A percentile compares a stretch with the other conserved stretches of the same genome.
phyloP scores from a whole-genome alignment of 2,797 vertebrate genomes.

The Myotis daubentonii region DNA sequence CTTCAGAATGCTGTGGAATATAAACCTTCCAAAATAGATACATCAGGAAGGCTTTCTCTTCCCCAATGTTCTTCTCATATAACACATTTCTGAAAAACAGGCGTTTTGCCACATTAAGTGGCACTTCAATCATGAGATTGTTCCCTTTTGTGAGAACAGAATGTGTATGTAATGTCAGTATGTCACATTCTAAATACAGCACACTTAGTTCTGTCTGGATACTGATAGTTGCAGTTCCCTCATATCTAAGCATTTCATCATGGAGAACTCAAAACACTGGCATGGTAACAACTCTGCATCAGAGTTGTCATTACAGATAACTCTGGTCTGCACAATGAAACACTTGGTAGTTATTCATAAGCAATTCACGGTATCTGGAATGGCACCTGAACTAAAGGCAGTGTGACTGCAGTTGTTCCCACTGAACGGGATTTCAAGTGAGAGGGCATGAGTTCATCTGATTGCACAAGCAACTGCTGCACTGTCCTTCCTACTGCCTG shows the following conservation, averaged over 20 bases:
- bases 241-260: neutral
- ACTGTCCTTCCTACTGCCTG: neutral
- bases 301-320: neutral
- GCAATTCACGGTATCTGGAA: neutral
- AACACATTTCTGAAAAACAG: neutral
- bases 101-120: conserved; percentile 7
- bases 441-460: neutral
- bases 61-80: neutral
- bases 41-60: neutral
- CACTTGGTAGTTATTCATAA: neutral
- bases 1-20: conserved; percentile 15
- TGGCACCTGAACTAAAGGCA: neutral
- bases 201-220: neutral
- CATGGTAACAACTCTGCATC: neutral
- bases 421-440: neutral
- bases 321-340: neutral
- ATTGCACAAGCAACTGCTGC: neutral
- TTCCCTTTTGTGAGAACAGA: conserved; percentile 14
- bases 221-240: neutral
- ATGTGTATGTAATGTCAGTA: neutral
- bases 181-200: conserved; percentile 36
- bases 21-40: conserved; percentile 6
- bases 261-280: neutral
- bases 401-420: neutral
- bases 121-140: neutral